A percentile compares a stretch with the other conserved stretches of the same genome.
Evolutionary conservation across 1,140 invertebrate species (phyloP).

Genomic region (Drosophila novamexicana): DNA sequence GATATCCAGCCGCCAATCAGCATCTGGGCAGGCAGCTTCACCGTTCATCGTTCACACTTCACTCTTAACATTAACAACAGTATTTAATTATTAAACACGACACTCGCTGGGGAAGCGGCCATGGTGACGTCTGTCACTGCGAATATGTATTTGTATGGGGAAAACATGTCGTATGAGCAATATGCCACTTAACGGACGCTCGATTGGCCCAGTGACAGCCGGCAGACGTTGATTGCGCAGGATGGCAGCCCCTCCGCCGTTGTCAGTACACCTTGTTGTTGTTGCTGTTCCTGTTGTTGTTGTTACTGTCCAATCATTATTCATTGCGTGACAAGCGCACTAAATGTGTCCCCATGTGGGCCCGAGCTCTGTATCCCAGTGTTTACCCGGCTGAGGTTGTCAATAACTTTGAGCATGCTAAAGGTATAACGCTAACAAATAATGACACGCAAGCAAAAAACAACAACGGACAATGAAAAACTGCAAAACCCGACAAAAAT

Average conservation of each 20-base stretch:
- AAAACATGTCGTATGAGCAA: conserved; percentile 75
- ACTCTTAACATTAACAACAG: conserved; percentile 60
- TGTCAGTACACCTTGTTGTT: conserved; percentile 12
- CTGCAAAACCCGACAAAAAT: conserved; percentile 14
- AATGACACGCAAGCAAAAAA: conserved; percentile 39
- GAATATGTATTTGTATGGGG: conserved; percentile 22
- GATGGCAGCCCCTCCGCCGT: conserved; percentile 18
- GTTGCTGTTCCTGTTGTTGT: conserved; percentile 28
- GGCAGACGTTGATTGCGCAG: conserved; percentile 62
- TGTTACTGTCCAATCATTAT: conserved; percentile 73
- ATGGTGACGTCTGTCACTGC: conserved; percentile 6
- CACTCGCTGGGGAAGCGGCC: conserved; percentile 23
- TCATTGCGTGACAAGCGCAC: conserved; percentile 81
- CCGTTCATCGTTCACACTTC: not conserved
- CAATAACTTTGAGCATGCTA: conserved; percentile 72
- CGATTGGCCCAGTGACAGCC: conserved; percentile 71
- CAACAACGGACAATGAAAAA: conserved; percentile 42
- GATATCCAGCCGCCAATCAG: conserved; percentile 28
- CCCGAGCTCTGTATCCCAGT: conserved; percentile 15
- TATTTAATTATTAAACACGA: conserved; percentile 77
- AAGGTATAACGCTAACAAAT: conserved; percentile 71
- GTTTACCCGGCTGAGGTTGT: conserved; percentile 42
- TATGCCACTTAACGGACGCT: conserved; percentile 78
- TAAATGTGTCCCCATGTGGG: conserved; percentile 61
- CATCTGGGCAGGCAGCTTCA: conserved; percentile 5